Conservation (phyloP, 1,140 invertebrate species). For the Zaprionus vittiger region DNA sequence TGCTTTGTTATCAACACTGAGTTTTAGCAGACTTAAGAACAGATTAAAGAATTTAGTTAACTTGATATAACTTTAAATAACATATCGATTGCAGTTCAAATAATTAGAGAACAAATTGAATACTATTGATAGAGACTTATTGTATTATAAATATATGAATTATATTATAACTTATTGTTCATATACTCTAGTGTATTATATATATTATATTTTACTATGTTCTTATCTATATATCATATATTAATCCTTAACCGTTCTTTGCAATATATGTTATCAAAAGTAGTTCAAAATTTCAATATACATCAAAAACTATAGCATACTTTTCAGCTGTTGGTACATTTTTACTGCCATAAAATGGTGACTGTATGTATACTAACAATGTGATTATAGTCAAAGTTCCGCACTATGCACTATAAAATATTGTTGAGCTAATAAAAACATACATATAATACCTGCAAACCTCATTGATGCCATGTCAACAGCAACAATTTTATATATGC, state of each 20-base stretch:
- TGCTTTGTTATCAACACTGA: constrained; percentile 6
- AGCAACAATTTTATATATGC: background rate
- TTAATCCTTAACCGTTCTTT: no score
- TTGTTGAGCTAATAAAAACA: background rate
- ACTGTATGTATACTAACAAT: background rate
- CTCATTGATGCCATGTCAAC: background rate
- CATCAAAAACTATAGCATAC: background rate
- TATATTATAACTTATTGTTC: no score
- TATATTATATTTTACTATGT: no score
- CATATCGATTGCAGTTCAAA: no score
- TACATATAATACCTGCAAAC: background rate
- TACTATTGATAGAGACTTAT: no score
- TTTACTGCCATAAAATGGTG: background rate
- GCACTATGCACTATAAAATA: background rate
- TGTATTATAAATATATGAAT: no score
- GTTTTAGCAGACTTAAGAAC: background rate
- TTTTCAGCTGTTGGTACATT: background rate
- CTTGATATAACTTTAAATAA: background rate
- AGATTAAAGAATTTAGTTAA: background rate
- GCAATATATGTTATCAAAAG: no score
- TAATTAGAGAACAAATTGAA: no score
- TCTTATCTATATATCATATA: no score
- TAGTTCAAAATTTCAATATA: no score
- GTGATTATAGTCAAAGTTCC: background rate
- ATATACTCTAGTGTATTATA: no score